phyloP scores from a whole-genome alignment of 2,797 vertebrate species.

The Syngnathus rostellatus region DNA sequence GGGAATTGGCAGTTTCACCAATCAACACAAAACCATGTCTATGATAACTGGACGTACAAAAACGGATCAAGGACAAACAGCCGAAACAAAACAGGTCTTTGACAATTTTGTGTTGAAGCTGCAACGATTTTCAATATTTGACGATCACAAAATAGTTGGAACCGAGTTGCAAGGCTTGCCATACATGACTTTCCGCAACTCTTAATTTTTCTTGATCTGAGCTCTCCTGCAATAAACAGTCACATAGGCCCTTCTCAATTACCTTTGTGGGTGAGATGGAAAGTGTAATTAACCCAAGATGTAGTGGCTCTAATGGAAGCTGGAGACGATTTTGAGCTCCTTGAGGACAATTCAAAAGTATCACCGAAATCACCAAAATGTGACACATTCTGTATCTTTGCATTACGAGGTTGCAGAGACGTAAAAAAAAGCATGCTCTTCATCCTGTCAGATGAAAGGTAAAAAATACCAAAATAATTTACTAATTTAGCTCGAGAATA shows the following conservation, averaged over 20 bases:
- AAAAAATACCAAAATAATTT: conserved; percentile 58
- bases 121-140: not conserved
- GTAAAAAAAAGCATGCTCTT: conserved; percentile 46
- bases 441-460: conserved; percentile 54
- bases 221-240: not conserved
- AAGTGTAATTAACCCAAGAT: conserved; percentile 40
- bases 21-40: not conserved
- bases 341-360: conserved; percentile 50
- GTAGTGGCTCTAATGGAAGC: conserved; percentile 34
- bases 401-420: conserved; percentile 18
- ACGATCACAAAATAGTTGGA: not conserved
- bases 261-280: conserved; percentile 3
- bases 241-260: not conserved
- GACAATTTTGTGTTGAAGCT: not conserved
- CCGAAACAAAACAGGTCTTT: not conserved
- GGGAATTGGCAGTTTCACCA: conserved; percentile 32
- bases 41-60: not conserved
- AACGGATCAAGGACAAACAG: not conserved
- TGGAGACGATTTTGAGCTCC: conserved; percentile 43
- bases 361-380: conserved; percentile 39
- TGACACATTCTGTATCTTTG: conserved; percentile 27
- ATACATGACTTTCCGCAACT: not conserved
- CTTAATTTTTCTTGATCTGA: not conserved
- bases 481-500: conserved; percentile 53
- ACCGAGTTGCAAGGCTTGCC: not conserved